phyloP scores from a whole-genome alignment of 2,888 invertebrate genomes.

The Campoplex nolae region DNA sequence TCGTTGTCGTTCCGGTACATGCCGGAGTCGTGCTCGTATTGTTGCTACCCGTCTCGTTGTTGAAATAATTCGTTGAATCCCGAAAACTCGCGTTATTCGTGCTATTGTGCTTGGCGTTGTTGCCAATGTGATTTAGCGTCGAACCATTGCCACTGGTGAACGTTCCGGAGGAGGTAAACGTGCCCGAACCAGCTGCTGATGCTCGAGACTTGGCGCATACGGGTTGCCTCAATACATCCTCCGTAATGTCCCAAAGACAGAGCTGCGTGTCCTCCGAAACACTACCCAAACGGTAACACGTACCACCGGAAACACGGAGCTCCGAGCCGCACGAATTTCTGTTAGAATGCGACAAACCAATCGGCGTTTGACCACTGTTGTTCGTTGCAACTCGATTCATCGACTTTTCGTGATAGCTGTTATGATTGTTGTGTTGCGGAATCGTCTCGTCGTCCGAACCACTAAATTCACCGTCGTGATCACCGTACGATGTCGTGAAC shows the following conservation, averaged over 20 bases:
- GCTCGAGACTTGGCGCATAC: conserved; percentile 84
- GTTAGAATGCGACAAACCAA: conserved; percentile 77
- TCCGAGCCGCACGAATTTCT: conserved; percentile 84
- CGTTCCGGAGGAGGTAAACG: conserved; percentile 80
- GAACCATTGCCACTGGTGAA: conserved; percentile 83
- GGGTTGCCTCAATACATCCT: conserved; percentile 95
- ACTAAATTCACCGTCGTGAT: conserved; percentile 86
- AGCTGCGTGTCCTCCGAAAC: conserved; percentile 99
- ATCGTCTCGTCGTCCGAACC: conserved; percentile 86
- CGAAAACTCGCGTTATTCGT: conserved; percentile 80
- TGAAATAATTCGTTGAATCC: conserved; percentile 77
- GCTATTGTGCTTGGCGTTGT: conserved; percentile 81
- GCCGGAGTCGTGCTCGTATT: conserved; percentile 63
- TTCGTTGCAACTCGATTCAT: conserved; percentile 78
- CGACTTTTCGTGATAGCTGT: conserved; percentile 79
- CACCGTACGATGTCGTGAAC: conserved; percentile 90
- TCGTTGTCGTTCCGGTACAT: conserved; percentile 65
- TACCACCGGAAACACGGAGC: conserved; percentile 84
- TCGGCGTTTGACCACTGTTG: conserved; percentile 63
- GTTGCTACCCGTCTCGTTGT: conserved; percentile 74
- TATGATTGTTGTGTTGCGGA: conserved; percentile 78
- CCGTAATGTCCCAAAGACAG: conserved; percentile 99
- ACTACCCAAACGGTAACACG: conserved; percentile 95
- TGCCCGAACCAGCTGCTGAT: conserved; percentile 81
- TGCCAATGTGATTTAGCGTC: conserved; percentile 78